Evolutionary conservation across 2,797 vertebrate species (phyloP), one percentile per base, ranked within the genome.

Genomic region (Sternarchorhynchus goeldii): DNA sequence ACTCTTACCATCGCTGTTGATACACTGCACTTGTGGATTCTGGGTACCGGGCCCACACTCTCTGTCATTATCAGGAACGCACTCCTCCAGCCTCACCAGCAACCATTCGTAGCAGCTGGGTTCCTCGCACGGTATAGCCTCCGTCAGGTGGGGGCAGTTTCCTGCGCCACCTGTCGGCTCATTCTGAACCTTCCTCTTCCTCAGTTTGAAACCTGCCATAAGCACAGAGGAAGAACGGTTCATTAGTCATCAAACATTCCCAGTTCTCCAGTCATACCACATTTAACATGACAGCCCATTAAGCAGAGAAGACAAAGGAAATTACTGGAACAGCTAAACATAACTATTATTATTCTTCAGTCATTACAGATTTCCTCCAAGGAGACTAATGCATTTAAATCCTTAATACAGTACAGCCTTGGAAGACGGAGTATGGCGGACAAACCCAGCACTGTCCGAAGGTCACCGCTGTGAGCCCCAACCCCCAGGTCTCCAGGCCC

Each of bases 101-200:
- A 94, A 93, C 97, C 97, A 99, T 32, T 96, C 95, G 0, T 94
- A 98, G 89, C 97, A 99, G 76, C 95, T 94, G 4, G 97, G 97
- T 17, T 99, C 97, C 34, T 99, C 97, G 80, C 97, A 99, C 0
- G 97, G 97, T 80, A 99, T 96, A 25, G 96, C 96, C 91, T 99
- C 97, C 74, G 94, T 89, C 73, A 98, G 91, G 85, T 98, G 96
- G 60, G 96, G 96, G 81, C 97, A 99, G 89, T 91, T 98, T 56
- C 97, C 95, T 0, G 92, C 93, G 3, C 92, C 92, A 12, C 95
- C 96, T 0, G 94, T 95, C 1, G 96, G 96, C 82, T 97, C 96
- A 34, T 94, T 98, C 39, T 87, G 86, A 76, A 98, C 94, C 68
- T 73, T 93, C 2, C 97, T 93, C 84, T 96, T 99, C 88, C 97